A percentile compares a stretch with the other conserved stretches of the same genome.
Conservation (phyloP, 2,113 vertebrate species). For the Dicrurus megarhynchus region DNA sequence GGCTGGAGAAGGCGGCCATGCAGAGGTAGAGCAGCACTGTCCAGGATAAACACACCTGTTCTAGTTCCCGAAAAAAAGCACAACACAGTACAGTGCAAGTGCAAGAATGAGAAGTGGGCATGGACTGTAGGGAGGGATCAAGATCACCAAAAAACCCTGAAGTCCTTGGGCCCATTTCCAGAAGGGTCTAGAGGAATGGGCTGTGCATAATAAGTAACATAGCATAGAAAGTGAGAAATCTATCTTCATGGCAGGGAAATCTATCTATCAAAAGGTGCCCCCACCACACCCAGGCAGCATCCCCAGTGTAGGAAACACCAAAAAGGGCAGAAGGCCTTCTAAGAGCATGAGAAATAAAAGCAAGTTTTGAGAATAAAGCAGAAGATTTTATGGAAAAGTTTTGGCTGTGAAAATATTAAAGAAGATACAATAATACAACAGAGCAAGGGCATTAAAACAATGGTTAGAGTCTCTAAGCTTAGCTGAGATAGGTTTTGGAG, state of each 20-base stretch:
- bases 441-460: too few species aligned
- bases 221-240: neutral
- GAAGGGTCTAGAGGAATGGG: neutral
- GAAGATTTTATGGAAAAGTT: too few species aligned
- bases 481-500: too few species aligned
- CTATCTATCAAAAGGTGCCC: neutral
- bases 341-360: too few species aligned
- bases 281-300: neutral
- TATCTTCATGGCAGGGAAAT: neutral
- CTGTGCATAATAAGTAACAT: neutral
- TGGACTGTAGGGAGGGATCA: neutral
- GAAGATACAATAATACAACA: too few species aligned
- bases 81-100: neutral
- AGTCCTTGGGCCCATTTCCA: neutral
- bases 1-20: neutral
- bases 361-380: too few species aligned
- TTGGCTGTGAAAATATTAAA: too few species aligned
- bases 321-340: too few species aligned
- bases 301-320: too few species aligned
- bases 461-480: too few species aligned
- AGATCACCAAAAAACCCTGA: neutral
- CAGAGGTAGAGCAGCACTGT: neutral
- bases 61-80: neutral
- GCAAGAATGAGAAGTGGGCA: neutral
- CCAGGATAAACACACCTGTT: neutral